Base-by-base conservation (phyloP, 2,113 vertebrate genomes). In the Xiphorhynchus elegans region DNA sequence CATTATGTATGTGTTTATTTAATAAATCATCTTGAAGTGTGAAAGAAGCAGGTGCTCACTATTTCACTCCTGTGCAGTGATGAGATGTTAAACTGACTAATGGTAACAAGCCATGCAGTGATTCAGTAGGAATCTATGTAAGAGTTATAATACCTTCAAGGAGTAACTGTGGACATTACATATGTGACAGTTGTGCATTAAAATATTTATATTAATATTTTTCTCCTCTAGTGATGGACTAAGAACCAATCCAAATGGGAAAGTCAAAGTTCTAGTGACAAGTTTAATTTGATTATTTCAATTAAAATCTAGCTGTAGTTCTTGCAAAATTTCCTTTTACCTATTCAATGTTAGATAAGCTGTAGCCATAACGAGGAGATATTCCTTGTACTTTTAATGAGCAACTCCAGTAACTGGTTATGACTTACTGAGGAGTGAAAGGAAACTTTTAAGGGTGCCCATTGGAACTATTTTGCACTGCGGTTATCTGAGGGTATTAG, bases 361-460 rank as follows among this genome's bases (percentile, higher is more conserved):
- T 86, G 47, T 62, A 66, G 40, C 64, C 49, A 67, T 88, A 93
- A 94, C 63, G 79, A 90, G 78, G 42, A 86, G 52, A 60, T 53
- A 46, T 35, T 77, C 83, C 85, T 94, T 58, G 40, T 68, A 72
- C 69, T 73, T 84, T 89, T 90, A 93, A 94, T 11, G 56, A 96
- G 76, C 56, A 64, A 44, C 56, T 64, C 44, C n/a, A 74, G 68
- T 33, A 90, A 75, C 47, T 78, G 82, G 47, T 42, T 93, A 50
- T 40, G 90, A 68, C 56, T 90, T 74, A 67, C 15, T 67, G 75
- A 84, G 40, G 77, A 93, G 92, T 46, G 47, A 63, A 86, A 81
- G 79, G 63, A 92, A 97, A 96, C 93, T 93, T 97, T 92, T 94
- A 95, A 94, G 93, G 92, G 68, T 96, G 92, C 92, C 92, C 85